Percentiles rank a stretch among this genome's conserved stretches.
Conservation (phyloP, 1,140 invertebrate genomes). For the Caerostris darwini region DNA sequence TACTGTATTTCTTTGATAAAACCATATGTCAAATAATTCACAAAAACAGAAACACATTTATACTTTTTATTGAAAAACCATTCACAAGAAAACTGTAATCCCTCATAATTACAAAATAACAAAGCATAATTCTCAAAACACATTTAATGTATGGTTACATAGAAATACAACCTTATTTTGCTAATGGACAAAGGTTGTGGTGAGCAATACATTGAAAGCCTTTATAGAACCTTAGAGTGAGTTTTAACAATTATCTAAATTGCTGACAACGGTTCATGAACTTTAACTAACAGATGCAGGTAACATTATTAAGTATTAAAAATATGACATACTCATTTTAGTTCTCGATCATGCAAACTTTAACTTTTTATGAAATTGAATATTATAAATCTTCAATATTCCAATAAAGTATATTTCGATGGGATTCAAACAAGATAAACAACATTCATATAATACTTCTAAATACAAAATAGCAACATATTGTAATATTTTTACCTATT, state of each 20-base stretch:
- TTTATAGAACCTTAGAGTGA: conserved; percentile 33
- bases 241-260: conserved; percentile 24
- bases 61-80: conserved; percentile 63
- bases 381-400: background rate
- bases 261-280: background rate
- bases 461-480: background rate
- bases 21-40: background rate
- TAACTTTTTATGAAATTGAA: background rate
- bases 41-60: background rate
- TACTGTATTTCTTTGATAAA: no score
- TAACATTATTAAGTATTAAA: background rate
- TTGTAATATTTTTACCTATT: background rate
- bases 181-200: conserved; percentile 61
- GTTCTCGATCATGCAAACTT: background rate
- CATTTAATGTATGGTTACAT: conserved; percentile 44
- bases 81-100: conserved; percentile 59
- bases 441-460: background rate
- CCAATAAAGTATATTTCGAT: background rate
- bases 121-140: conserved; percentile 59
- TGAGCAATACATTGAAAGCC: conserved; percentile 41
- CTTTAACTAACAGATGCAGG: background rate
- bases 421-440: background rate
- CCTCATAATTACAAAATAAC: conserved; percentile 44
- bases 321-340: background rate
- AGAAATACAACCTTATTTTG: conserved; percentile 49